Evolutionary conservation across 2,797 vertebrate species (phyloP), one percentile per base, ranked within the genome.

Genomic region (Microctenopoma stevenorrisi): DNA sequence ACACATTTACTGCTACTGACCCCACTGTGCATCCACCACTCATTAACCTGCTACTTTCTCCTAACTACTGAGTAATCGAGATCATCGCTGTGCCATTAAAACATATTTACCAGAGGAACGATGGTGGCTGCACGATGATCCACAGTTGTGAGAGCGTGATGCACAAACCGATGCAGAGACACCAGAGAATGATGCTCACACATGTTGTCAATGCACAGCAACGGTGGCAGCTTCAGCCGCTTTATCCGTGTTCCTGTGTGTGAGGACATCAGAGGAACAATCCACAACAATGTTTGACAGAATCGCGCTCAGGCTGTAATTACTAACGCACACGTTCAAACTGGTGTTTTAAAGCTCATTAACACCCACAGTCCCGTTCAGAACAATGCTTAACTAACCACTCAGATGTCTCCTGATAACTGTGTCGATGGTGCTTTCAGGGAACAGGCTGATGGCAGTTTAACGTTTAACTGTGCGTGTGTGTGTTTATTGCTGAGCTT

Each of bases 351-450:
- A 82, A 85, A 86, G 68, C 44, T 71, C 68, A 84, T 90, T 89
- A 82, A 65, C 80, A 88, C 40, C 14, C 14, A 42, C 68, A 70
- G 58, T 83, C 74, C 81, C 85, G 68, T 64, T 72, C 56, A 61
- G 59, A 50, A 79, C 72, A 86, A 88, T 85, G 82, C 64, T 78
- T 89, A 88, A 87, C 81, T 75, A 60, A 78, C 70, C 75, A 72
- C 76, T 84, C 61, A 82, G 68, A 82, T 76, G 82, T 81, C 81
- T 75, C 50, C 74, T 84, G 76, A 86, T 84, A 74, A 74, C 37
- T 53, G 68, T 63, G 53, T 61, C 72, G 64, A 71, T 28, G 33
- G 8, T 42, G 51, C 52, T 35, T 61, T 74, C 67, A 58, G 63
- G 76, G 54, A 60, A 33, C 54, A 48, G 55, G 37, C 28, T 78